Evolutionary conservation across 2,888 invertebrate genomes (phyloP).

Genomic region (Erpobdella octoculata): DNA sequence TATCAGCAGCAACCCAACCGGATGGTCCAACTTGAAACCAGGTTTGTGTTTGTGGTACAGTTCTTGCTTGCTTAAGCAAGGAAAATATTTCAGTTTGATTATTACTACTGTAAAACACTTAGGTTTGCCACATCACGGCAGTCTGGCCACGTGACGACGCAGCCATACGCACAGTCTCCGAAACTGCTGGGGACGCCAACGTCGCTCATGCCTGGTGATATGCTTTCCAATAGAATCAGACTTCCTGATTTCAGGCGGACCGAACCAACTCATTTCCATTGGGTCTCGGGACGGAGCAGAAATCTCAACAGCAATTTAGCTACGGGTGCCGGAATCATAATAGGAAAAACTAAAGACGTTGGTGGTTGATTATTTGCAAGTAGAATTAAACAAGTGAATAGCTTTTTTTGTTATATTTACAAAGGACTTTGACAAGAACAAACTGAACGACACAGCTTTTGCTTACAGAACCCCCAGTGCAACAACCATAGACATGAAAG

Average conservation of each 20-base stretch:
- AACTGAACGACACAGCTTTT: constrained; percentile 73
- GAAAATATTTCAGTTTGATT: not conserved
- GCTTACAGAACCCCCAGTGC: constrained; percentile 75
- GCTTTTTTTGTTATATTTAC: too few relatives aligned
- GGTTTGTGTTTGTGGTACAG: not conserved
- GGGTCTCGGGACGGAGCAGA: constrained; percentile 14
- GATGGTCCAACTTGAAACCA: constrained; percentile 19
- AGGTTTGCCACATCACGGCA: constrained; percentile 9
- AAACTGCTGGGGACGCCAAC: constrained; percentile 8
- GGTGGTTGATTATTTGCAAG: constrained; percentile 11
- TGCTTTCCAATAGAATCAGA: not conserved
- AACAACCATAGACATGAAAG: constrained; percentile 90
- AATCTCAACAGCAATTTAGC: not conserved
- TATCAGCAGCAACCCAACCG: constrained; percentile 13
- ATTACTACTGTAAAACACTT: not conserved
- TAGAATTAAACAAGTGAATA: too few relatives aligned
- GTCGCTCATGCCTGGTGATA: not conserved
- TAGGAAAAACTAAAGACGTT: constrained; percentile 24
- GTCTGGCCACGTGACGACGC: constrained; percentile 3
- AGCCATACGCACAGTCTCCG: constrained; percentile 7
- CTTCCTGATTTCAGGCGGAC: constrained; percentile 22
- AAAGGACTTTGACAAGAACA: constrained; percentile 12
- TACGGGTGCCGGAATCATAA: not conserved
- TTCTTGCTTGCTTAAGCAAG: not conserved
- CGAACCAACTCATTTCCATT: constrained; percentile 25